Base-by-base conservation (phyloP, 35 echinoderm and acorn worm species). In the Lytechinus pictus region DNA sequence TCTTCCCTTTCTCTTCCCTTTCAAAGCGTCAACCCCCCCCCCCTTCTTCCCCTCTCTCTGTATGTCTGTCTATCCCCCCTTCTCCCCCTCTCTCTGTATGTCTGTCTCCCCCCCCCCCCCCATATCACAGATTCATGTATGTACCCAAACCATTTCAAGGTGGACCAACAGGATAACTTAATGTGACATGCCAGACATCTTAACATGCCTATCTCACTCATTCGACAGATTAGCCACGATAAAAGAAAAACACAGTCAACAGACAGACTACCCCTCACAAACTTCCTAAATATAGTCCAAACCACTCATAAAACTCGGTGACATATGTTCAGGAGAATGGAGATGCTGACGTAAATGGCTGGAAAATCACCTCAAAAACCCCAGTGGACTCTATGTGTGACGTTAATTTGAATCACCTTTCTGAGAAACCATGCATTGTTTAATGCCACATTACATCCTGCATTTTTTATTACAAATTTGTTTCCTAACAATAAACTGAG, bases 231-330 rank as follows among this genome's bases (percentile, higher is more conserved):
- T 10, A 13, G 56, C 56, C 9, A 58, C 1, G 66, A 27, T 79
- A 7, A 79, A 13, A 44, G 2, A 44, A 44, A 71, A 71, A 71
- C 61, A 72, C 66, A 79, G 1, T 24, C 19, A 79, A 79, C 66
- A 79, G 66, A 27, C 19, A 24, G 66, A 79, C 66, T 79, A 24
- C 19, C 66, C 66, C 19, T 79, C 66, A 79, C 66, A 79, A 79
- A 79, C 66, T 79, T 79, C 66, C 66, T 79, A 79, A 79, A 79
- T 24, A 79, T 79, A 79, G 66, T 79, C 66, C 19, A 79, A 79
- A 79, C 66, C 66, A 79, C 66, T 79, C 66, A 79, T n/a, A 79
- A 79, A 79, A 79, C 66, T 24, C n/a, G 16, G 66, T 79, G 66
- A 79, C 66, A 79, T 79, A 79, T 79, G 66, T 79, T 79, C 66